These are phyloP conservation scores for Nasalis larvatus DNA, from an alignment of 2,113 vertebrate species.

Conservation along the genomic window DNA sequence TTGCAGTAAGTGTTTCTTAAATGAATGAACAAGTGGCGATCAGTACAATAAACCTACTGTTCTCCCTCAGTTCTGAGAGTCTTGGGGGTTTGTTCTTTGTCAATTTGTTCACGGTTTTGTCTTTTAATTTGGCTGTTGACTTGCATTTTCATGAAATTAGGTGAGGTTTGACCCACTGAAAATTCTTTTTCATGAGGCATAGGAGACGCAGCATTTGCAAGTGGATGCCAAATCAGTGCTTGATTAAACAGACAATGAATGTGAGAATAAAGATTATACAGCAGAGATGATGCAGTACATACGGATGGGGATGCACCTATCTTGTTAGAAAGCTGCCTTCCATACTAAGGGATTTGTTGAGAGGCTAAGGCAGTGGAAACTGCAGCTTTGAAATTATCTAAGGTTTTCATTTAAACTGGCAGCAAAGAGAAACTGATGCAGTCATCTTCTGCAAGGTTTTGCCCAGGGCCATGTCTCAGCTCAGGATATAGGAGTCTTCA, in stretches of 20 bases:
- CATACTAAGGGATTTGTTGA: not conserved
- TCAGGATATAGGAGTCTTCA: not conserved
- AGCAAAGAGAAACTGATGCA: not conserved
- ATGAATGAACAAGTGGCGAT: not conserved
- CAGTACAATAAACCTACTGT: not conserved
- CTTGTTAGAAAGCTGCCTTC: not conserved
- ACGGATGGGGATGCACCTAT: not conserved
- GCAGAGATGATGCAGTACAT: slow-evolving; percentile 7
- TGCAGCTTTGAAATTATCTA: not conserved
- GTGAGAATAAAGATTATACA: slow-evolving; percentile 43
- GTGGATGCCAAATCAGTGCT: slow-evolving; percentile 59
- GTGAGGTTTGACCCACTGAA: slow-evolving; percentile 72
- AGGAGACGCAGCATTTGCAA: slow-evolving; percentile 67
- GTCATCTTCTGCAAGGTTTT: slow-evolving; percentile 34
- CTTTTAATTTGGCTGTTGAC: slow-evolving; percentile 73
- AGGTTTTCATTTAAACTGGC: slow-evolving; percentile 16
- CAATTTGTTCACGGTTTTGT: slow-evolving; percentile 64
- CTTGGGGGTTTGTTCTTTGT: slow-evolving; percentile 47
- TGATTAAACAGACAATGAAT: slow-evolving; percentile 53
- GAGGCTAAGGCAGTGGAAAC: not conserved
- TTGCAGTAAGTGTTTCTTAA: not conserved
- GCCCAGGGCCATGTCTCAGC: slow-evolving; percentile 11
- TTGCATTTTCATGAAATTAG: slow-evolving; percentile 73
- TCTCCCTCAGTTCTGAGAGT: not conserved
- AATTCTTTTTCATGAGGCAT: slow-evolving; percentile 68